Base-by-base conservation (phyloP, 2,888 invertebrate genomes). In the Heliconius hortense region DNA sequence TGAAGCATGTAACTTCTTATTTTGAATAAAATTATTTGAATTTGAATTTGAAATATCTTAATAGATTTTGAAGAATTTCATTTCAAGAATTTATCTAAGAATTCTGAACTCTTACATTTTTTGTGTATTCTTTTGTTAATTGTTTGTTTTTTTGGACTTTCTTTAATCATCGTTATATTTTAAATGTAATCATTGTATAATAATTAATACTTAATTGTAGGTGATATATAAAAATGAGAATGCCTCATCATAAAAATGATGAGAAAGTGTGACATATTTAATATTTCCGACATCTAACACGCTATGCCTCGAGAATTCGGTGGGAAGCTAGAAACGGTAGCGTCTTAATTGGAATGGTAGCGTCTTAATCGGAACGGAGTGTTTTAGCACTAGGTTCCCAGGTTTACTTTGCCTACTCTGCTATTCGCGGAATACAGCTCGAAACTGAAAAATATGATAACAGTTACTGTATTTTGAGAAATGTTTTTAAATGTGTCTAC, bases 31-130 rank as follows among this genome's bases (percentile, higher is more conserved):
- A n/a, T n/a, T n/a, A n/a, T n/a, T n/a, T n/a, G n/a, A n/a, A n/a
- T n/a, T n/a, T n/a, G n/a, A n/a, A n/a, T n/a, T 72, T 76, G 74
- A 77, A 76, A 72, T 60, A 66, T 71, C 73, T 78, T 70, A 24
- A 24, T 67, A 59, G 28, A 71, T 76, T 76, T 77, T 70, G 48
- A 73, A 62, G 71, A 74, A 68, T 64, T 67, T 68, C 60, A 28
- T 28, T 28, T 3, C 28, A 28, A 72, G 72, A 72, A 53, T 31
- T 64, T 60, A 73, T 70, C 77, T 62, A 48, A 35, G 77, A 76
- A 73, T 59, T 21, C 28, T 39, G 2, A 18, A n/a, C 70, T 71
- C 66, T 75, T 59, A 53, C 66, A 67, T 68, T 67, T 59, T 43
- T 28, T 10, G 26, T 63, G 53, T 70, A 31, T 31, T 31, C 1